A percentile compares a stretch with the other conserved stretches of the same genome.
Evolutionary conservation across 2,113 vertebrate species (phyloP).

Genomic region (Tachycineta bicolor): DNA sequence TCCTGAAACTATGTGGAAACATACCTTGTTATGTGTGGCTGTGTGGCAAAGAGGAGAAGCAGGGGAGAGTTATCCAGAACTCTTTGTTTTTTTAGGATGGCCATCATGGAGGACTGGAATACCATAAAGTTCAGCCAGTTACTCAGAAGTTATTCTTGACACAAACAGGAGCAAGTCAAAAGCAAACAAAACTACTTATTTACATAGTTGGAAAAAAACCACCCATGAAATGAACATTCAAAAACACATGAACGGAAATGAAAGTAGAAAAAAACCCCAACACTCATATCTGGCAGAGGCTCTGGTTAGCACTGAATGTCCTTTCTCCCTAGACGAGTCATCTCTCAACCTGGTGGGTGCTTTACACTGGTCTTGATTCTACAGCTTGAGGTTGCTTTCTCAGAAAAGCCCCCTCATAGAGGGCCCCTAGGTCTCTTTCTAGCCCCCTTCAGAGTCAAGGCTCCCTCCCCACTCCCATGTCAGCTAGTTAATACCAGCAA

Average conservation of each 20-base stretch:
- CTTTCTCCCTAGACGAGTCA: neutral
- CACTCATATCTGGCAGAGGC: neutral
- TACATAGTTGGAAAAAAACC: neutral
- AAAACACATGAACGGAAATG: neutral
- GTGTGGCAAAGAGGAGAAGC: neutral
- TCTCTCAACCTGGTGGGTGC: neutral
- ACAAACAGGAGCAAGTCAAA: neutral
- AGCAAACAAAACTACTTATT: neutral
- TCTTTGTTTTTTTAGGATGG: neutral
- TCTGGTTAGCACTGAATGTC: neutral
- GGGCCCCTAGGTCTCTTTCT: neutral
- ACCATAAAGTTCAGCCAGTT: neutral
- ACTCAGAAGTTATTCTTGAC: neutral
- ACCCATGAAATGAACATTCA: neutral
- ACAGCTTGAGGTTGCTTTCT: neutral
- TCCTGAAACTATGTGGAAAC: neutral
- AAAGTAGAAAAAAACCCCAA: neutral
- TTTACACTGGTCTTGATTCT: neutral
- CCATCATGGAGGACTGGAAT: neutral
- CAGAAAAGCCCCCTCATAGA: neutral
- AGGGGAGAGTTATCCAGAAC: neutral
- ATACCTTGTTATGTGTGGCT: neutral
- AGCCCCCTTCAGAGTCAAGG: neutral
- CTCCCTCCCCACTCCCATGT: neutral
- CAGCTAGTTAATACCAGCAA: neutral